Percentiles rank a stretch among this genome's conserved stretches.
These are phyloP conservation scores for Spilarctia lutea DNA, from an alignment of 2,888 invertebrate genomes.

Conservation along the genomic window DNA sequence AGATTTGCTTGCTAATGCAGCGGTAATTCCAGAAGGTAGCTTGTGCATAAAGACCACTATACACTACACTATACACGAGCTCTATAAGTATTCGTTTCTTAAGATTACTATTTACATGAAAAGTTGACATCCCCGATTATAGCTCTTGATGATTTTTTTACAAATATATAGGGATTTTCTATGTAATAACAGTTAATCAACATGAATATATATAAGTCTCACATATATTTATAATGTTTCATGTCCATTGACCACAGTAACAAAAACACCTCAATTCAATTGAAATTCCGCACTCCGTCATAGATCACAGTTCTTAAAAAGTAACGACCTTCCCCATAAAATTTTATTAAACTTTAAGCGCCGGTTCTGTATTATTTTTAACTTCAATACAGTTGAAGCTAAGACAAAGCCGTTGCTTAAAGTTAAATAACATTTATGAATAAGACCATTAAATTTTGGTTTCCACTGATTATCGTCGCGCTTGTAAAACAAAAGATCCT, in stretches of 20 bases:
- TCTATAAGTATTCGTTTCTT: conserved; percentile 38
- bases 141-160: neutral
- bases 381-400: too few relatives aligned
- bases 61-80: conserved; percentile 33
- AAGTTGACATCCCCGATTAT: too few relatives aligned
- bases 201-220: neutral
- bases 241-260: neutral
- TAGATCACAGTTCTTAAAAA: neutral
- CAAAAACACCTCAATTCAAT: neutral
- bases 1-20: neutral
- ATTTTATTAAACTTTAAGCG: too few relatives aligned
- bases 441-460: too few relatives aligned
- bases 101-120: conserved; percentile 38
- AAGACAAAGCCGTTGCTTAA: too few relatives aligned
- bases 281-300: neutral
- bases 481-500: neutral
- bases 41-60: conserved; percentile 18
- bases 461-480: neutral
- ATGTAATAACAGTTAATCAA: neutral
- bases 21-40: neutral
- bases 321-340: neutral
- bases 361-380: too few relatives aligned
- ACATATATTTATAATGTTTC: neutral
- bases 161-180: neutral
- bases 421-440: too few relatives aligned